phyloP scores from a whole-genome alignment of 2,113 vertebrate genomes.

The Hemibates koningsi region DNA sequence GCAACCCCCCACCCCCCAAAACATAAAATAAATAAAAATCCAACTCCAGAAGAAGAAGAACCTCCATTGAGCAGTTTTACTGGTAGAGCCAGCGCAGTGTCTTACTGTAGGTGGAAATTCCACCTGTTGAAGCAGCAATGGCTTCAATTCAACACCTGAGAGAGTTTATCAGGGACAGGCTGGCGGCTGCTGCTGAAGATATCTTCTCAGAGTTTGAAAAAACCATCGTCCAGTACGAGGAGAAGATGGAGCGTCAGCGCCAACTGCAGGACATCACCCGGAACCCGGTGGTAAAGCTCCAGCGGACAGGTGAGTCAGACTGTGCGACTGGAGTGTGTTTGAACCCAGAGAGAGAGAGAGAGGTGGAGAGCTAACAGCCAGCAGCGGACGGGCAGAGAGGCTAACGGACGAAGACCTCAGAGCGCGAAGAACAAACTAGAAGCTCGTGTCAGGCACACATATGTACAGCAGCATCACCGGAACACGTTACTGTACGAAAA shows the following conservation, averaged over 20 bases:
- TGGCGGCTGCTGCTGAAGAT: neutral
- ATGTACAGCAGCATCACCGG: neutral
- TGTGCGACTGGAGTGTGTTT: neutral
- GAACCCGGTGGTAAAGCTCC: fast-evolving
- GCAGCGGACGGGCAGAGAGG: neutral
- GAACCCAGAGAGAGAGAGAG: neutral
- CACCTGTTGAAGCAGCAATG: neutral
- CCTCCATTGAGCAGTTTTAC: neutral
- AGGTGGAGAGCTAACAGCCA: neutral
- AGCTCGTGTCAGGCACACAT: neutral
- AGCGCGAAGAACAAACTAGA: neutral
- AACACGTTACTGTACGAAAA: neutral
- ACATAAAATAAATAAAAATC: neutral
- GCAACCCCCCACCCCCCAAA: fast-evolving
- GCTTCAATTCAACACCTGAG: neutral
- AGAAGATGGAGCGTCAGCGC: neutral
- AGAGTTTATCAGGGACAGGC: neutral
- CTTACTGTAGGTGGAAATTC: neutral
- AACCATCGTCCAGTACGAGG: neutral
- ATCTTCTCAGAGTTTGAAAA: neutral
- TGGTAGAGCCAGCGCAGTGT: neutral
- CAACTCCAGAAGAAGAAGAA: neutral
- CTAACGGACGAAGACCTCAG: neutral
- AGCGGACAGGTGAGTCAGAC: neutral
- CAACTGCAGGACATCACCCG: neutral